Base-by-base conservation (phyloP, 2,113 vertebrate genomes). In the Bungarus multicinctus region DNA sequence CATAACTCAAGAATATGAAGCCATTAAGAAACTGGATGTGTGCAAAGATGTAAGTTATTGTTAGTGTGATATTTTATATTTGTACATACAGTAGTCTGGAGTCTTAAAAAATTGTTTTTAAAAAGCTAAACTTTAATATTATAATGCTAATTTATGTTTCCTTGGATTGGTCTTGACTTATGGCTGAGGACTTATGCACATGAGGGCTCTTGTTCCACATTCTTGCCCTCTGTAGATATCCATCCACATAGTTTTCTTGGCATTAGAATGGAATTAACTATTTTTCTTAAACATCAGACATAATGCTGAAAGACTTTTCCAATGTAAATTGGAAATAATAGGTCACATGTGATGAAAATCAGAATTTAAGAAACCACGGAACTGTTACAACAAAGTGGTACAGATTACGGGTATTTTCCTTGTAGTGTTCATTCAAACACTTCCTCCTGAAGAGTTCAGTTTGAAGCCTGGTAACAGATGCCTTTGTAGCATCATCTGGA, bases 1-100 rank as follows among this genome's bases (percentile, higher is more conserved):
- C 8, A 88, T 99, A 25, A 99, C 99, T 11, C 98, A 99, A 53
- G 99, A 99, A 95, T 99, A 99, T 11, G 99, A 99, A 97, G 98
- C 96, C 3, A 94, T 93, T 25, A 99, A 99, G 98, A 99, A 99
- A 94, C 95, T 99, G 93, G 97, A 98, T 8, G 88, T 98, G 57
- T 99, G 98, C 96, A 99, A 97, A 94, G 99, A 99, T 85, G 99
- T 99, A 95, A 98, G 99, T 98, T 34, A 34, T 43, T 22, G 7
- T 86, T 22, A 12, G 54, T 39, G 43, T 23, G 23, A 45, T 50
- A 43, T 25, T 22, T 55, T 69, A 27, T 53, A 34, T 30, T 20
- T 81, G 4, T 39, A 34, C 25, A 3, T 57, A 5, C 52, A 18
- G 3, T 81, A 20, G 14, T 92, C 25, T 10, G 14, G 2, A 52